Base-by-base conservation (phyloP, 2,888 invertebrate genomes). In the Eristalis intricaria region DNA sequence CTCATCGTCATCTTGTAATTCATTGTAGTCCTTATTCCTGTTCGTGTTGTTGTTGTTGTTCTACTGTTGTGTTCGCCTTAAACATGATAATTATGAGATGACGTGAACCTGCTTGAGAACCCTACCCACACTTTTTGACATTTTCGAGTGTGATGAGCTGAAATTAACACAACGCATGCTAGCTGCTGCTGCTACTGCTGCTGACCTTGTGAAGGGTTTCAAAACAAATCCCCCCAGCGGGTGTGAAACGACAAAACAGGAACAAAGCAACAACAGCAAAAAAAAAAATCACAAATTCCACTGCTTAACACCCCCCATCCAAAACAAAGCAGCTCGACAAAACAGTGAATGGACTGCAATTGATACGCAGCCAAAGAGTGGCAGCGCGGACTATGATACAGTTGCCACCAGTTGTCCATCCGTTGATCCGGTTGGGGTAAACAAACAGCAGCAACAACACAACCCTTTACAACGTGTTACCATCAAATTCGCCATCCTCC, bases 331-430 rank as follows among this genome's bases (percentile, higher is more conserved):
- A 10, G 60, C 26, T 26, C 60, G 60, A 60, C 23, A 60, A 60
- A 60, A 60, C 26, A 29, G 29, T 70, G 64, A 71, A 79, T 75
- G 66, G 76, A 61, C 74, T 87, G 84, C 87, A 87, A 87, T 87
- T 84, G 87, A 84, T 87, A 83, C 40, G 68, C 60, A 38, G 69
- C 10, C 43, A 40, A 32, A 15, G 61, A 60, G 60, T 60, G 60
- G 64, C 71, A 64, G 58, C 85, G 77, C 73, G 78, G 75, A 75
- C 78, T 83, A 63, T 86, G 83, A 78, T 83, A 86, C 86, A 86
- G 70, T 86, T 83, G 84, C 87, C 84, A 84, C 79, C 87, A 84
- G 79, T 80, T 87, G 87, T 87, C 87, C 87, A 80, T 87, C 84
- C 83, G 79, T 66, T 66, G 70, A 77, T 50, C 50, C 50, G 50